These are phyloP conservation scores for Gallinago media DNA, from an alignment of 2,113 vertebrate genomes.

Conservation along the genomic window DNA sequence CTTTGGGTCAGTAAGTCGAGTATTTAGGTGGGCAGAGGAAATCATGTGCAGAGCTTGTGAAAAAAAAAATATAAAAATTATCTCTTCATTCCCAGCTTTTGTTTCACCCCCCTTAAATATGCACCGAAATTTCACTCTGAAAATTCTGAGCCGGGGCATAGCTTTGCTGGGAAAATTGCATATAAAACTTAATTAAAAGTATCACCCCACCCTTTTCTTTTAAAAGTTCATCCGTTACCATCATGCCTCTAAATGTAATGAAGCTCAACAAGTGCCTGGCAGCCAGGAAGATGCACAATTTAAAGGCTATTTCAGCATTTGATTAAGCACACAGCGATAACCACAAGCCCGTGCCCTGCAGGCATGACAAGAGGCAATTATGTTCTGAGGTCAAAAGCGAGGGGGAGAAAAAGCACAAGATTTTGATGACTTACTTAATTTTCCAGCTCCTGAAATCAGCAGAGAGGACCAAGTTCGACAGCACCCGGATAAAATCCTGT, in stretches of 20 bases:
- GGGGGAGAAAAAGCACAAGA: slow-evolving; percentile 57
- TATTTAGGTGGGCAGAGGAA: background rate
- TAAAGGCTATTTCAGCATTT: slow-evolving; percentile 60
- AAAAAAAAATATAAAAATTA: slow-evolving; percentile 6
- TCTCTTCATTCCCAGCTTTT: slow-evolving; percentile 33
- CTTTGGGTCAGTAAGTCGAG: background rate
- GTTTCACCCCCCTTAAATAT: background rate
- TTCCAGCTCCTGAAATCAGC: slow-evolving; percentile 53
- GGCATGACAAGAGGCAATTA: slow-evolving; percentile 60
- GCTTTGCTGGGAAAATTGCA: slow-evolving; percentile 50
- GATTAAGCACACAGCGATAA: slow-evolving; percentile 59
- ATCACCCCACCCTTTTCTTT: slow-evolving; percentile 52
- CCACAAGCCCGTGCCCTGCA: slow-evolving; percentile 53
- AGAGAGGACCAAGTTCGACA: slow-evolving; percentile 46
- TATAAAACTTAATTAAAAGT: slow-evolving; percentile 54
- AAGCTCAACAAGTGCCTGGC: slow-evolving; percentile 56
- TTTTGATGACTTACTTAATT: slow-evolving; percentile 62
- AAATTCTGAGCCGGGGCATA: slow-evolving; percentile 48
- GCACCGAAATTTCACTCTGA: background rate
- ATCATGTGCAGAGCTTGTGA: background rate
- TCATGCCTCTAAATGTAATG: slow-evolving; percentile 14
- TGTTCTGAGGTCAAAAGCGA: slow-evolving; percentile 57
- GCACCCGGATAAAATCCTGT: slow-evolving; percentile 10
- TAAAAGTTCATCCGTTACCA: slow-evolving; percentile 61
- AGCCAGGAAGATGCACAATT: slow-evolving; percentile 39